Conservation (phyloP, 1,140 invertebrate species). For the Drosophila punjabiensis region DNA sequence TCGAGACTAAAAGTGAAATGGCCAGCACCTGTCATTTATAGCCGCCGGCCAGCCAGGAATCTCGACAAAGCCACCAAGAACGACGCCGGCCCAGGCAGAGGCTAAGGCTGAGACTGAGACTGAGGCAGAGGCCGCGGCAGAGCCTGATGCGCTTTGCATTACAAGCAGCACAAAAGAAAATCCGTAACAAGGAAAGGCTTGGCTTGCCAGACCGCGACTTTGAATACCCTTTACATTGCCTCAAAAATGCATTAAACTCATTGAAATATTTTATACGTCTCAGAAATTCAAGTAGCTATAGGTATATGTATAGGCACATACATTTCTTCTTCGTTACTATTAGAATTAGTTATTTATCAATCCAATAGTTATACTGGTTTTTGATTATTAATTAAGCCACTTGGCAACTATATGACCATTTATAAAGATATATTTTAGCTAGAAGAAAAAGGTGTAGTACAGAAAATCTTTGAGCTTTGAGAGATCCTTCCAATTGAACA, state of each 20-base stretch:
- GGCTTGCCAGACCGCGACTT: not conserved
- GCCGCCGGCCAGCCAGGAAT: conserved; percentile 57
- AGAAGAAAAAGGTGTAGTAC: too few species aligned
- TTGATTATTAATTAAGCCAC: too few species aligned
- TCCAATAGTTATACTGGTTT: too few species aligned
- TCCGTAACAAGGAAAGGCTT: not conserved
- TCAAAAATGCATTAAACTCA: too few species aligned
- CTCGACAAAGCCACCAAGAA: conserved; percentile 32
- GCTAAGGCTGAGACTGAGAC: conserved; percentile 14
- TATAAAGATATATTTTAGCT: too few species aligned
- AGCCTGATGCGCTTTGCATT: conserved; percentile 61
- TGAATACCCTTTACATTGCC: conserved; percentile 3
- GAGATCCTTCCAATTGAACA: not conserved
- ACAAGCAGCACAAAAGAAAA: conserved; percentile 39
- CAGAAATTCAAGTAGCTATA: too few species aligned
- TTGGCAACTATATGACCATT: too few species aligned
- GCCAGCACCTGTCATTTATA: conserved; percentile 76
- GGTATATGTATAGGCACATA: too few species aligned
- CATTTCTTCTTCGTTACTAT: too few species aligned
- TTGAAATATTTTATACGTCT: too few species aligned
- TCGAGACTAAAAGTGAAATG: conserved; percentile 81
- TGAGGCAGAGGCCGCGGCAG: conserved; percentile 16
- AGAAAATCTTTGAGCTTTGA: too few species aligned
- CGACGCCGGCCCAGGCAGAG: conserved; percentile 16
- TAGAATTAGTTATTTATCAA: too few species aligned